Evolutionary conservation across 1,140 invertebrate species (phyloP).

Genomic region (Caenorhabditis latens): DNA sequence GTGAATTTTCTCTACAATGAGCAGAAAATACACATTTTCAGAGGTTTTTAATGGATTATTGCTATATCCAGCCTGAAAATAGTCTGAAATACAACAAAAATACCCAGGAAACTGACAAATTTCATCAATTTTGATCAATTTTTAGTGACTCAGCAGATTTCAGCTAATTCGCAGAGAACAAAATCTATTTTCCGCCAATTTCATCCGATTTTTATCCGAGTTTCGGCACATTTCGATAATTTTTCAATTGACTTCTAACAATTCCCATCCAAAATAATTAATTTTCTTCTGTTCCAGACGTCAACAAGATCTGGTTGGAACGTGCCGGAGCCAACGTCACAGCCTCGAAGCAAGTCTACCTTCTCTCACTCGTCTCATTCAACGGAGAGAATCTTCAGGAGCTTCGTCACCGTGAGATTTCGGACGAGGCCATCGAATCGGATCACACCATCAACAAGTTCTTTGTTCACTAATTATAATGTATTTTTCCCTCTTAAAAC

Average conservation of each 20-base stretch:
- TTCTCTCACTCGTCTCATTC: constrained; percentile 9
- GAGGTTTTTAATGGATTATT: too few species aligned
- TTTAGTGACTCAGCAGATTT: too few species aligned
- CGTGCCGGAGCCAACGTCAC: not conserved
- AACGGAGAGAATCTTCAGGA: constrained; percentile 42
- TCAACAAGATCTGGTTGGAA: constrained; percentile 77
- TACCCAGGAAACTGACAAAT: too few species aligned
- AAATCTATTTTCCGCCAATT: too few species aligned
- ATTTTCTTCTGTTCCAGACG: constrained; percentile 87
- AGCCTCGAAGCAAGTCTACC: not conserved
- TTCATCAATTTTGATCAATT: too few species aligned
- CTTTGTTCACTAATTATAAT: not conserved
- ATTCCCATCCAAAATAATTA: constrained; percentile 83
- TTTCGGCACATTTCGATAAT: too few species aligned
- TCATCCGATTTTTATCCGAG: too few species aligned
- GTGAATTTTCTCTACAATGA: too few species aligned
- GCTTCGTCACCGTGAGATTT: constrained; percentile 28
- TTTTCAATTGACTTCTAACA: not conserved
- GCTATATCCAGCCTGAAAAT: too few species aligned
- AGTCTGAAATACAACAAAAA: too few species aligned
- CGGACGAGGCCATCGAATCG: constrained; percentile 1
- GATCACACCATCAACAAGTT: constrained; percentile 24
- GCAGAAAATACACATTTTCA: too few species aligned
- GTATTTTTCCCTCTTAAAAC: not conserved
- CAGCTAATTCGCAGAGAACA: too few species aligned